A percentile compares a stretch with the other conserved stretches of the same genome.
phyloP scores from a whole-genome alignment of 2,888 invertebrate genomes.

The Ypsolopha sequella region DNA sequence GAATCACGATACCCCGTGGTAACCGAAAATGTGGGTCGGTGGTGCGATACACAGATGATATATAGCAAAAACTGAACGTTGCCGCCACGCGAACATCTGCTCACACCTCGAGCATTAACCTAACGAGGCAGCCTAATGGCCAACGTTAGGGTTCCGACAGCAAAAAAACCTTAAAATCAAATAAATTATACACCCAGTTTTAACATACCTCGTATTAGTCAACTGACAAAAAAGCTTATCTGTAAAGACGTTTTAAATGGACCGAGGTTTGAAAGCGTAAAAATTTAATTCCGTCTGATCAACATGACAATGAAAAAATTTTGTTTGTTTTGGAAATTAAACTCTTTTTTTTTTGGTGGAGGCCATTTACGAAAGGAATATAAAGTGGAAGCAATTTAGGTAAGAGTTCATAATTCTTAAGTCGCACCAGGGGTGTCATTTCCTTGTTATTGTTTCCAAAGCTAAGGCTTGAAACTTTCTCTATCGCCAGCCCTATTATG shows the following conservation, averaged over 20 bases:
- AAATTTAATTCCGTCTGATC: no score
- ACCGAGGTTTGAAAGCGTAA: no score
- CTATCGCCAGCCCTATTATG: constrained; percentile 18
- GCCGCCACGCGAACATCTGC: constrained; percentile 47
- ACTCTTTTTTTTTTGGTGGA: no score
- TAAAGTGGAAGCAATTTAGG: constrained; percentile 10
- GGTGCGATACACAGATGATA: constrained; percentile 30
- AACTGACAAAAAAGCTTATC: constrained; percentile 48
- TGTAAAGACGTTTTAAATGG: constrained; percentile 5
- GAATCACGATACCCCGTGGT: no score
- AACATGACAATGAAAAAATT: no score
- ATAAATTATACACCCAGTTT: constrained; percentile 54
- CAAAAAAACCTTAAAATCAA: constrained; percentile 52
- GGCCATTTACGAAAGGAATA: constrained; percentile 21
- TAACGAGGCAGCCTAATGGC: constrained; percentile 67
- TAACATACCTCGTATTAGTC: constrained; percentile 46
- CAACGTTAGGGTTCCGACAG: constrained; percentile 39
- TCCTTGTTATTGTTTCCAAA: constrained; percentile 14
- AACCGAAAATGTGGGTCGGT: no score
- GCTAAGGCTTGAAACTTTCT: constrained; percentile 13
- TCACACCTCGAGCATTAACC: constrained; percentile 59
- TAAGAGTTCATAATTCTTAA: neutral
- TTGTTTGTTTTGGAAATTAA: no score
- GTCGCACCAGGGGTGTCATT: neutral
- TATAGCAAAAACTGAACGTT: constrained; percentile 49